A percentile compares a stretch with the other conserved stretches of the same genome.
These are phyloP conservation scores for Brachynemurus nebulosus DNA, from an alignment of 2,888 invertebrate genomes.

Conservation along the genomic window DNA sequence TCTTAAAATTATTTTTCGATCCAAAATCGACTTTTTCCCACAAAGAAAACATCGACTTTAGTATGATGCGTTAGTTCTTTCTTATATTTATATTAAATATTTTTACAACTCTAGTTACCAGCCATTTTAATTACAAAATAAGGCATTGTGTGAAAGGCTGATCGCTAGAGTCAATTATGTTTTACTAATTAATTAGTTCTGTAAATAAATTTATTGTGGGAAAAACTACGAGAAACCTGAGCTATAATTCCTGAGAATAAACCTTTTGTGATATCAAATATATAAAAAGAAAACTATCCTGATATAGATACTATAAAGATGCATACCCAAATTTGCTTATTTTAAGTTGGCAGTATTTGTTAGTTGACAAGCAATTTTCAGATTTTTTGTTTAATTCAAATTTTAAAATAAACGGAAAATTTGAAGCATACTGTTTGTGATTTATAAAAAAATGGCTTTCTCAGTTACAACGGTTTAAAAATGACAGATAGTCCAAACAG, in stretches of 20 bases:
- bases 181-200: not conserved
- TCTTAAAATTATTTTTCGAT: no score
- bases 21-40: not conserved
- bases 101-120: not conserved
- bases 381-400: no score
- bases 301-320: no score
- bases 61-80: no score
- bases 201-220: not conserved
- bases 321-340: no score
- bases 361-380: no score
- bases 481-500: not conserved
- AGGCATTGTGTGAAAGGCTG: slow-evolving; percentile 3
- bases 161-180: not conserved
- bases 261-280: slow-evolving; percentile 15
- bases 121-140: slow-evolving; percentile 5
- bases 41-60: not conserved
- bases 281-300: no score
- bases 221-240: slow-evolving; percentile 24
- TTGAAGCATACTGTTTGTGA: no score
- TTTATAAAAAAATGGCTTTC: slow-evolving; percentile 3
- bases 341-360: no score
- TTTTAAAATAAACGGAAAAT: no score
- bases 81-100: no score
- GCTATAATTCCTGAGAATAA: slow-evolving; percentile 33
- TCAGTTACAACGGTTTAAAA: not conserved